Conservation (phyloP, 2,888 invertebrate species). For the Bhutanitis thaidina region DNA sequence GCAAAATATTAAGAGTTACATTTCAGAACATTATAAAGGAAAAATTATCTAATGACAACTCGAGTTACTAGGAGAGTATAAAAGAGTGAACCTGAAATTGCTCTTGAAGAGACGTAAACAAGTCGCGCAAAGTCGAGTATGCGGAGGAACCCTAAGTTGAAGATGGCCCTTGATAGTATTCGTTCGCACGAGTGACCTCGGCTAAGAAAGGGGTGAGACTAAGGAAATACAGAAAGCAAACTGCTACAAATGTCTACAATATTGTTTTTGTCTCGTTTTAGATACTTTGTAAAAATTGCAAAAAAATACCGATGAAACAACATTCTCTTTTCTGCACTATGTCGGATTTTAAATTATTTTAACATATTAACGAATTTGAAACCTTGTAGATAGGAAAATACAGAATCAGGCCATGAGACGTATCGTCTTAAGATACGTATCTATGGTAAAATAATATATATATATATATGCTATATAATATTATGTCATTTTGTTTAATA, state of each 20-base stretch:
- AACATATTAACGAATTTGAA: too few species aligned
- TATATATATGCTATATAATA: too few species aligned
- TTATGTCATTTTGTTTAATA: not conserved
- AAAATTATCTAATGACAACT: constrained; percentile 21
- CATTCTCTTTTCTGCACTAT: too few species aligned
- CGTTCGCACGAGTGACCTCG: constrained; percentile 38
- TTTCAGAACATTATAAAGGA: constrained; percentile 35
- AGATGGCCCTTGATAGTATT: constrained; percentile 42
- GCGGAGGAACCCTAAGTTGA: constrained; percentile 32
- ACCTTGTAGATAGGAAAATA: too few species aligned
- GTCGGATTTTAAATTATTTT: too few species aligned
- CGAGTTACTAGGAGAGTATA: constrained; percentile 20
- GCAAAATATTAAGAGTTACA: constrained; percentile 20
- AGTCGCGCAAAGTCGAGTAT: constrained; percentile 38
- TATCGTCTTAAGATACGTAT: too few species aligned
- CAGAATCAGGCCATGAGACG: too few species aligned
- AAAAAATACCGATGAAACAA: not conserved
- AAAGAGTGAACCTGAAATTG: constrained; percentile 20
- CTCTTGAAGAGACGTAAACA: constrained; percentile 20
- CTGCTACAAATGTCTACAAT: constrained; percentile 2
- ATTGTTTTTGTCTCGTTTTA: constrained; percentile 2
- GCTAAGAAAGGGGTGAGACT: constrained; percentile 30
- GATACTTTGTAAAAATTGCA: not conserved
- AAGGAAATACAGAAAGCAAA: constrained; percentile 25
- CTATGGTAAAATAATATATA: too few species aligned